These are phyloP conservation scores for Thermophis baileyi DNA, from an alignment of 2,113 vertebrate species.

Conservation along the genomic window DNA sequence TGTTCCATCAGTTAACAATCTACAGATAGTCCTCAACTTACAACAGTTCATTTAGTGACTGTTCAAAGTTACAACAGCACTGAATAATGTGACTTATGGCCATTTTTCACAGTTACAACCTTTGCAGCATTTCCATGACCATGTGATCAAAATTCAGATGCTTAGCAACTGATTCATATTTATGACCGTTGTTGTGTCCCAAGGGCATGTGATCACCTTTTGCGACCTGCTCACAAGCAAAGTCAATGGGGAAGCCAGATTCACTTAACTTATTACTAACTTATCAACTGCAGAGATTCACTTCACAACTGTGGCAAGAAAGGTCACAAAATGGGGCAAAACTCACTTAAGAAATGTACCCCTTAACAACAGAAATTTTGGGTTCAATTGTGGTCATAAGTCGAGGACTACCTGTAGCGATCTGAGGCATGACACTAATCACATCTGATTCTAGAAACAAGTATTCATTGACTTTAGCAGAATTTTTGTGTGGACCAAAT, in stretches of 20 bases:
- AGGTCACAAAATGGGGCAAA: background rate
- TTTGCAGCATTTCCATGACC: background rate
- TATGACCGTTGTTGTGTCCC: background rate
- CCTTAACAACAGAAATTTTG: background rate
- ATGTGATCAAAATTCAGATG: background rate
- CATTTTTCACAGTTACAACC: background rate
- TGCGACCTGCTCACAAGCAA: background rate
- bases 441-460: background rate
- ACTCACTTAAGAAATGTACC: background rate
- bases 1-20: background rate
- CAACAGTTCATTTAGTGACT: background rate
- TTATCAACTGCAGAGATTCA: background rate
- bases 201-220: background rate
- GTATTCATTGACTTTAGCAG: background rate
- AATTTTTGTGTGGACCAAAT: background rate
- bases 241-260: background rate
- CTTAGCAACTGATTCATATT: background rate
- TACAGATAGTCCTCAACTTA: background rate
- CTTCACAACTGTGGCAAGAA: background rate
- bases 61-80: background rate
- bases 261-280: background rate
- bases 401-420: background rate
- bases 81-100: background rate
- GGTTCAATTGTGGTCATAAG: background rate
- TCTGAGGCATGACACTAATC: background rate